Conservation (phyloP, 2,113 vertebrate species). For the Capreolus pygargus region DNA sequence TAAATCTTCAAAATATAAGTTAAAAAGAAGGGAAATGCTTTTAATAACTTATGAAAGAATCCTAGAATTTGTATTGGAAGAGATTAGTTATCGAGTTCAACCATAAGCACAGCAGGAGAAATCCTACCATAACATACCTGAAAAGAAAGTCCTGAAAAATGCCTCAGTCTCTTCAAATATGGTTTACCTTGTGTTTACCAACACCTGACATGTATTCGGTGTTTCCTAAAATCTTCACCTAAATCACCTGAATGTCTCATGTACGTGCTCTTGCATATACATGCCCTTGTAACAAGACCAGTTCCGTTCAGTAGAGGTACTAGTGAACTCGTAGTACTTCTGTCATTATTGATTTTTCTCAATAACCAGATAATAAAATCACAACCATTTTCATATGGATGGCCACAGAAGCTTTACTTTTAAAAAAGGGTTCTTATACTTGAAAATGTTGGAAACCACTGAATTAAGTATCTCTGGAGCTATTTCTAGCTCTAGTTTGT, state of each 20-base stretch:
- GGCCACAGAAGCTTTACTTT: not conserved
- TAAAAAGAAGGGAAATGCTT: not conserved
- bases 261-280: not conserved
- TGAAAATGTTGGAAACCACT: not conserved
- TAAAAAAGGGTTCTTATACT: not conserved
- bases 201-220: not conserved
- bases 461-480: not conserved
- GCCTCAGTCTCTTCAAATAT: not conserved
- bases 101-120: not conserved
- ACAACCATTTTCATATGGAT: not conserved
- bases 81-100: not conserved
- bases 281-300: not conserved
- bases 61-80: not conserved
- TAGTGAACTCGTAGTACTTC: not conserved
- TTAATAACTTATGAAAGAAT: not conserved
- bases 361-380: not conserved
- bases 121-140: not conserved
- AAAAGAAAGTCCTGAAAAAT: not conserved
- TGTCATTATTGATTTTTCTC: constrained; percentile 31
- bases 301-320: not conserved
- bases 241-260: not conserved
- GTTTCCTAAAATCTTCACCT: not conserved
- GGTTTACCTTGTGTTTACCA: not conserved
- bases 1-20: not conserved
- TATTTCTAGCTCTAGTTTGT: not conserved